These are phyloP conservation scores for Amblyjoppa fuscipennis DNA, from an alignment of 2,888 invertebrate species.

Conservation along the genomic window DNA sequence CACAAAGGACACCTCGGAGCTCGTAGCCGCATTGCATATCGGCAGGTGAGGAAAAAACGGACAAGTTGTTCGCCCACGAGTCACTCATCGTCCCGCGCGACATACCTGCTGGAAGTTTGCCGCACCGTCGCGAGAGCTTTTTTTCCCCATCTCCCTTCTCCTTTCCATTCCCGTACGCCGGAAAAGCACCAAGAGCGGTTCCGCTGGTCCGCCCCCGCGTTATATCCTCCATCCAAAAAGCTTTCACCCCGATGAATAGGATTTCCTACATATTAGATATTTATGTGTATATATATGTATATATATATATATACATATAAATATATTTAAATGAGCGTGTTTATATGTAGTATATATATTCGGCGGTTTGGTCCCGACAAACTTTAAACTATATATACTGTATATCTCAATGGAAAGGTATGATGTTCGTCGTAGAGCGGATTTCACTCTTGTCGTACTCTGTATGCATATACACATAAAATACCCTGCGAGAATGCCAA, in stretches of 20 bases:
- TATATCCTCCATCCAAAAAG: constrained; percentile 59
- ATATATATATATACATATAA: background rate
- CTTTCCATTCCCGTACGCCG: constrained; percentile 30
- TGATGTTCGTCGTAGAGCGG: constrained; percentile 39
- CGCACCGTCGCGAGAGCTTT: constrained; percentile 21
- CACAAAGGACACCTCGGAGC: background rate
- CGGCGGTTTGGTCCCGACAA: constrained; percentile 43
- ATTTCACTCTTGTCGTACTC: constrained; percentile 29
- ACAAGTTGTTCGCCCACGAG: constrained; percentile 2
- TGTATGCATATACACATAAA: constrained; percentile 1
- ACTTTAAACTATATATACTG: constrained; percentile 22
- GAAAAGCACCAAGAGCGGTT: constrained; percentile 37
- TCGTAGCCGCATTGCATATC: background rate
- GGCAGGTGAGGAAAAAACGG: constrained; percentile 22
- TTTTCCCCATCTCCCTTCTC: constrained; percentile 7
- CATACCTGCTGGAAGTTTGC: constrained; percentile 26
- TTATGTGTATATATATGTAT: constrained; percentile 3
- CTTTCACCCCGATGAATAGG: constrained; percentile 65
- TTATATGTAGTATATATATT: constrained; percentile 33
- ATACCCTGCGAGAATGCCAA: constrained; percentile 40
- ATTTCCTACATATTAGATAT: constrained; percentile 36
- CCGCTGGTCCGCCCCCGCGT: constrained; percentile 29
- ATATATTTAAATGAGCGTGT: background rate
- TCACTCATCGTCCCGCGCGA: background rate
- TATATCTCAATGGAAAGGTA: constrained; percentile 13